Base-by-base conservation (phyloP, 1,140 invertebrate genomes). In the Drosophila biarmipes region DNA sequence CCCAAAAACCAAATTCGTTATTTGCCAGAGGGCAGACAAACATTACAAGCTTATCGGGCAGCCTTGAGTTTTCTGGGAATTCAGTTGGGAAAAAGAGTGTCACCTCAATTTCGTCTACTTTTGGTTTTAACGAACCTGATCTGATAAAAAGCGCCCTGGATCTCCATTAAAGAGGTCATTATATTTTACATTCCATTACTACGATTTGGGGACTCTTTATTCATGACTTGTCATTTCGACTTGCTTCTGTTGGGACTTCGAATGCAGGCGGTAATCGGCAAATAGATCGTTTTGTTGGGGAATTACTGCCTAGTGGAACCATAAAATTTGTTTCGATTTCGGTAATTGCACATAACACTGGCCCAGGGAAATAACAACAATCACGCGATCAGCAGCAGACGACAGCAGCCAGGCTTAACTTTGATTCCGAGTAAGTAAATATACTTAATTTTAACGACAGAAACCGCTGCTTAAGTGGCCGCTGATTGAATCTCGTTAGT, bases 391-490 rank as follows among this genome's bases (percentile, higher is more conserved):
- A 46, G n/a, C 45, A 27, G 24, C 45, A 46, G 45, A 46, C 45
- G 45, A 49, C 46, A 49, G 24, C n/a, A 49, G 10, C 4, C 15
- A 19, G 24, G 15, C 6, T 49, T 54, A 61, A 58, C 38, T 72
- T 63, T 54, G 71, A 71, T 84, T 84, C 72, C 80, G 7, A 61
- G 80, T 85, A 84, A 84, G 66, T 85, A 75, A 80, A 84, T 80
- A 71, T 73, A 84, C 76, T 79, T 85, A 80, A 79, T 76, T 84
- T 84, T 84, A 84, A 80, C 80, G 80, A 73, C 78, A 82, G 78
- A 66, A 77, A 82, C 72, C 75, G 66, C 73, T 67, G 78, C 73
- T 80, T 81, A 80, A 81, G 78, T 81, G 46, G 57, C 61, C 61
- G 56, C 80, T 80, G 80, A 84, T 85, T 84, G 76, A 84, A 82